Conservation (phyloP, 2,797 vertebrate genomes). For the Scomberomorus guttatus region DNA sequence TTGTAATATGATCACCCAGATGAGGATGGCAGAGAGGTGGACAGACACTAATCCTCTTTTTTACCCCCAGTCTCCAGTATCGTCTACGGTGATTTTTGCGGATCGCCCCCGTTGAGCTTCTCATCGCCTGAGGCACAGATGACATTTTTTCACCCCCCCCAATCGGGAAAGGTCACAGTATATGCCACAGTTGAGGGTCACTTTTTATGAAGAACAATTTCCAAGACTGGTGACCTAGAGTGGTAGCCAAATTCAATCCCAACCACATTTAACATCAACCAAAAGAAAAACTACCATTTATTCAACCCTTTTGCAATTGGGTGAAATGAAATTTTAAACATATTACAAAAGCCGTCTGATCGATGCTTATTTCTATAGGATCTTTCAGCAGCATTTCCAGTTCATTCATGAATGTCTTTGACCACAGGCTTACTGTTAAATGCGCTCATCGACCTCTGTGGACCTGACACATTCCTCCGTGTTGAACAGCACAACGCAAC, state of each 20-base stretch:
- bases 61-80: slow-evolving; percentile 26
- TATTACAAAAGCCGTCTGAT: slow-evolving; percentile 6
- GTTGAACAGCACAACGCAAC: slow-evolving; percentile 56
- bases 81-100: slow-evolving; percentile 51
- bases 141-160: not conserved
- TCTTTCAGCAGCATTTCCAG: slow-evolving; percentile 31
- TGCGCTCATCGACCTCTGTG: slow-evolving; percentile 53
- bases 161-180: slow-evolving; percentile 23
- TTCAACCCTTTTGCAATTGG: slow-evolving; percentile 5
- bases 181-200: slow-evolving; percentile 24
- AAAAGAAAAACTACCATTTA: not conserved
- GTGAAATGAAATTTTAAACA: slow-evolving; percentile 27
- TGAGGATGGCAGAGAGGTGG: slow-evolving; percentile 60
- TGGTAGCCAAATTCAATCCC: slow-evolving; percentile 14
- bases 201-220: slow-evolving; percentile 45
- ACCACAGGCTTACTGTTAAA: slow-evolving; percentile 55
- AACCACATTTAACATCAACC: slow-evolving; percentile 9
- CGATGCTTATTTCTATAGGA: not conserved
- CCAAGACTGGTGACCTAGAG: not conserved
- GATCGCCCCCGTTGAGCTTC: slow-evolving; percentile 47
- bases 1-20: slow-evolving; percentile 74
- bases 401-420: slow-evolving; percentile 33
- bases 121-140: slow-evolving; percentile 49
- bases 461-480: slow-evolving; percentile 70
- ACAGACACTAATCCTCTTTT: slow-evolving; percentile 62